Evolutionary conservation across 1,140 invertebrate species (phyloP).

Genomic region (Eriosoma lanigerum): DNA sequence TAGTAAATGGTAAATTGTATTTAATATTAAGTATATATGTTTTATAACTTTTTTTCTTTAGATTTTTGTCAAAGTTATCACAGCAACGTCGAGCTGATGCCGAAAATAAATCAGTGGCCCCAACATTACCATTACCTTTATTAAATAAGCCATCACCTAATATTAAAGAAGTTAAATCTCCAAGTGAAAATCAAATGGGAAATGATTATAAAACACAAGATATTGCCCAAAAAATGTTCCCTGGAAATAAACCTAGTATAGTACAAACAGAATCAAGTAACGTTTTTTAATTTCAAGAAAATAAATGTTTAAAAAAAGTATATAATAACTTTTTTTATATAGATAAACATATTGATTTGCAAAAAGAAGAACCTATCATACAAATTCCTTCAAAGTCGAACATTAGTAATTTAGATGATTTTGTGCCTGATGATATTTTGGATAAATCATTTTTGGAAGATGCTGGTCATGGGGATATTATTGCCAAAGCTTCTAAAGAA

Average conservation of each 20-base stretch:
- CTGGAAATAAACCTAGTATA: conserved; percentile 23
- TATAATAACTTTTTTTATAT: not conserved
- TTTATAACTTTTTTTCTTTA: no score
- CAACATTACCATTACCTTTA: conserved; percentile 42
- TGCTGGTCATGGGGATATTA: conserved; percentile 59
- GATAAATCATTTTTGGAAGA: conserved; percentile 84
- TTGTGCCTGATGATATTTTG: conserved; percentile 78
- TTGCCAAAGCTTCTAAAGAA: conserved; percentile 55
- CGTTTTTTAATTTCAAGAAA: not conserved
- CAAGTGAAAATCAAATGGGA: conserved; percentile 16
- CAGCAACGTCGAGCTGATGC: conserved; percentile 72
- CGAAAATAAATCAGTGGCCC: conserved; percentile 59
- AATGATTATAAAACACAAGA: conserved; percentile 26
- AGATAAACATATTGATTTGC: not conserved
- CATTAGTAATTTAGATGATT: conserved; percentile 76
- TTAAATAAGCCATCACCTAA: conserved; percentile 42
- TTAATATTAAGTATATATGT: no score
- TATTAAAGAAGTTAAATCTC: conserved; percentile 3
- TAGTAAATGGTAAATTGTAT: no score
- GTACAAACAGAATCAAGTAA: conserved; percentile 27
- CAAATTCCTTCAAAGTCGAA: not conserved
- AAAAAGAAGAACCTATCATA: not conserved
- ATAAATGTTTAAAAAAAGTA: not conserved
- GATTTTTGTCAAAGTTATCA: conserved; percentile 73
- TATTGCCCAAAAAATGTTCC: conserved; percentile 47